Evolutionary conservation across 2,113 vertebrate genomes (phyloP), one percentile per base, ranked within the genome.

Genomic region (Ophthalmolycus amberensis): DNA sequence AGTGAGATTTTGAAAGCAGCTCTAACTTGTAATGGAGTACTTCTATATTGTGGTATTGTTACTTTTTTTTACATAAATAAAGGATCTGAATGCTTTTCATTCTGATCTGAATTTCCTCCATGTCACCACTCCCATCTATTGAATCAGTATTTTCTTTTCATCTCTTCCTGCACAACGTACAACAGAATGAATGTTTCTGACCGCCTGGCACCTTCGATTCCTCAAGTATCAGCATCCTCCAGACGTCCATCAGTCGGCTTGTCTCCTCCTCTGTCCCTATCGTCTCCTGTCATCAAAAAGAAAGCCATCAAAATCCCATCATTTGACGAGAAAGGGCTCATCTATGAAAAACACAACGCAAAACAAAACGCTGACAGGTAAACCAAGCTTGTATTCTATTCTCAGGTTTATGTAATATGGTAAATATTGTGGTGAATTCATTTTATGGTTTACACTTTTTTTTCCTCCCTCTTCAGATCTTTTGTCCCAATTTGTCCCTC

Each of bases 251-350:
- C 75, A 32, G 72, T 80, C 60, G 68, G 50, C 56, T 52, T 88
- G 82, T 81, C 85, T 7, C 87, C 87, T 83, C 87, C 91, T 50
- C 73, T 79, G 79, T 75, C 92, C 3, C 92, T 95, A 27, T 92
- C 94, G 0, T 93, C 95, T 52, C 94, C 95, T 11, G 70, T 95
- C 65, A 88, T 94, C 83, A 92, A 83, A 68, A 95, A 92, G 90
- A 95, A 90, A 87, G 86, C 86, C 8, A 94, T 95, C 72, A 90
- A 93, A 15, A 93, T 95, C 70, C 85, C 93, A 0, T 93, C 95
- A 29, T 95, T 95, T 79, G 84, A 90, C 66, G 78, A 90, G 65
- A 89, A 68, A 38, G 91, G 91, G 12, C 76, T 88, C n/a, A 42
- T 88, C 34, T 66, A 80, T 68, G 88, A 91, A 20, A 85, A 50